These are phyloP conservation scores for Stigmatopora nigra DNA, from an alignment of 2,113 vertebrate genomes.

Conservation along the genomic window DNA sequence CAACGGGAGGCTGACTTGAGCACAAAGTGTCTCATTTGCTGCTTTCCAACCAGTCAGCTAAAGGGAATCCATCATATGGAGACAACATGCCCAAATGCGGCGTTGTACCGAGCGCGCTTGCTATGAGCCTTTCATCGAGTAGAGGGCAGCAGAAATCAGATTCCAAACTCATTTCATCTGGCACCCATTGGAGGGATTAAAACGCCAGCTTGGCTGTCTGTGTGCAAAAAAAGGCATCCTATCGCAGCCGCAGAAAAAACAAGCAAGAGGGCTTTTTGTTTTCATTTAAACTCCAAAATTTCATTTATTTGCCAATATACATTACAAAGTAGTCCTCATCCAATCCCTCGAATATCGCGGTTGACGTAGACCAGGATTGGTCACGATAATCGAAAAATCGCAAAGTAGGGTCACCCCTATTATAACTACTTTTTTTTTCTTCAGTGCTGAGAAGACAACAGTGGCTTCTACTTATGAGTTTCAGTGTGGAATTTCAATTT, in stretches of 20 bases:
- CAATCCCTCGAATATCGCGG: neutral
- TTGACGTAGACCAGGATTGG: neutral
- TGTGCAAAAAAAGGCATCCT: slow-evolving; percentile 22
- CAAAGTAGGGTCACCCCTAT: too few relatives aligned
- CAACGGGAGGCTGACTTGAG: slow-evolving; percentile 30
- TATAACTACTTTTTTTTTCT: too few relatives aligned
- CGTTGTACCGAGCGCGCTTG: neutral
- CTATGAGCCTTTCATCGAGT: slow-evolving; percentile 7
- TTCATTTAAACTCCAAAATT: neutral
- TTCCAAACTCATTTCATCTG: slow-evolving; percentile 24
- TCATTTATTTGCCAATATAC: neutral
- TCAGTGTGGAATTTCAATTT: too few relatives aligned
- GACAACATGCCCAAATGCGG: neutral
- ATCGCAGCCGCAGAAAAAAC: slow-evolving; percentile 23
- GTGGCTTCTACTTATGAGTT: too few relatives aligned
- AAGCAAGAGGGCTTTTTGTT: slow-evolving; percentile 14
- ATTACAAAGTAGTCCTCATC: neutral
- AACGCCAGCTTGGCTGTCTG: slow-evolving; percentile 19
- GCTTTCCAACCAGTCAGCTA: neutral
- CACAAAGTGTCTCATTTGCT: slow-evolving; percentile 43
- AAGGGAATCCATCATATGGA: neutral
- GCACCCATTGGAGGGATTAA: slow-evolving; percentile 30
- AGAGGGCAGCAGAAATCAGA: slow-evolving; percentile 42
- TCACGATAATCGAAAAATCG: too few relatives aligned
- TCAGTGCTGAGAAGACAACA: too few relatives aligned